Conservation (phyloP, 2,113 vertebrate genomes). For the Vanacampus margaritifer region DNA sequence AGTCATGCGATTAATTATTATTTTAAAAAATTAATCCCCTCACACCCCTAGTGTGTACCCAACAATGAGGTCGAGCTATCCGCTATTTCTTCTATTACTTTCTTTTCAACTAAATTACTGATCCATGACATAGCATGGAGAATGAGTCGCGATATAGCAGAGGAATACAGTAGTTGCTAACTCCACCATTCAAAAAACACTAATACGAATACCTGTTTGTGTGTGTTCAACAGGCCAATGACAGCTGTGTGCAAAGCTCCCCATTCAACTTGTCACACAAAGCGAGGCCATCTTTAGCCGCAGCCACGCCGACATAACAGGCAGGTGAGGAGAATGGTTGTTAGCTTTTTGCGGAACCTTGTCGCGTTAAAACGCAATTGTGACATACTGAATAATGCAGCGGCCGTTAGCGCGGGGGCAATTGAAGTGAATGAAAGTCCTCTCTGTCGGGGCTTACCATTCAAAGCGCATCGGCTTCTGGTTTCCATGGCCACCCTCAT, state of each 20-base stretch:
- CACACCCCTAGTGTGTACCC: background rate
- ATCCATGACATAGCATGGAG: background rate
- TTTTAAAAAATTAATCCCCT: too few species aligned
- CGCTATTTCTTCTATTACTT: too few species aligned
- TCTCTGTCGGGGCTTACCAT: slow-evolving; percentile 70
- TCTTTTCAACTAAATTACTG: too few species aligned
- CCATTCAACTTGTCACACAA: slow-evolving; percentile 25
- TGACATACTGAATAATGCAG: slow-evolving; percentile 45
- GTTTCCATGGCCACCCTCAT: slow-evolving; percentile 70
- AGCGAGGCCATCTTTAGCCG: slow-evolving; percentile 26
- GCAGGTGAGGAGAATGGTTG: slow-evolving; percentile 42
- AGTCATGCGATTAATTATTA: too few species aligned
- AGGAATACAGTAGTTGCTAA: background rate
- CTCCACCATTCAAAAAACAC: background rate
- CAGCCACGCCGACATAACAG: slow-evolving; percentile 35
- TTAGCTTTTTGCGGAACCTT: slow-evolving; percentile 33
- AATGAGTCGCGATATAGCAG: background rate
- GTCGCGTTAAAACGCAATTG: slow-evolving; percentile 49
- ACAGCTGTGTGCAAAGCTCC: slow-evolving; percentile 4
- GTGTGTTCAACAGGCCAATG: background rate
- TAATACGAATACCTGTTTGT: background rate
- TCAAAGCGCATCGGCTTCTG: slow-evolving; percentile 68
- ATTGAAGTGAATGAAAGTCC: slow-evolving; percentile 64
- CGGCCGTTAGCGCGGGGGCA: slow-evolving; percentile 39
- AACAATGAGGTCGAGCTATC: background rate